These are phyloP conservation scores for Platysteira castanea DNA, from an alignment of 2,113 vertebrate species.

Conservation along the genomic window DNA sequence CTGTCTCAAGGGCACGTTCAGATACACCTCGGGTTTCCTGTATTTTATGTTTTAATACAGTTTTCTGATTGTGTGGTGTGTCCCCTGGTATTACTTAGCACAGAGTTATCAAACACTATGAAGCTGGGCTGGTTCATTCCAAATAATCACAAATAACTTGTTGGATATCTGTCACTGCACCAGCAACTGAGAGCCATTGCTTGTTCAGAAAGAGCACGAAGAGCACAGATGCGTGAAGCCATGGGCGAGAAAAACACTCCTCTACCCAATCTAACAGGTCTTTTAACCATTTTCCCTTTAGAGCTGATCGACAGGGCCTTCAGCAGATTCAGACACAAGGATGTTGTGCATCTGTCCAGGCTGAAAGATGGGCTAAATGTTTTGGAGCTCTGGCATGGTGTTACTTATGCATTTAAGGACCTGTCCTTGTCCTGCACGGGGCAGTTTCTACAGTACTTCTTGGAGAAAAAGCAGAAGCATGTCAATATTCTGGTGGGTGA, in stretches of 20 bases:
- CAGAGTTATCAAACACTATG: neutral
- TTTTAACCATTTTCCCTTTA: conserved; percentile 13
- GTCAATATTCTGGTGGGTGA: conserved; percentile 86
- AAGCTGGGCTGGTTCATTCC: neutral
- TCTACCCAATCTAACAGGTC: neutral
- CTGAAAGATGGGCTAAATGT: conserved; percentile 78
- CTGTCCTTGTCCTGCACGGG: conserved; percentile 86
- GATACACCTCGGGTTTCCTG: neutral
- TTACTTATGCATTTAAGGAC: conserved; percentile 89
- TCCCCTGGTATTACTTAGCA: neutral
- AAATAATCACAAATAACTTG: neutral
- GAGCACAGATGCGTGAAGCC: neutral
- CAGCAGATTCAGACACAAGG: conserved; percentile 78
- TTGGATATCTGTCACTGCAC: neutral
- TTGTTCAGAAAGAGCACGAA: neutral
- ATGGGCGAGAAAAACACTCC: neutral
- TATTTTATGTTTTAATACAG: neutral
- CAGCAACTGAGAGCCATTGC: neutral
- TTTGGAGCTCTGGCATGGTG: conserved; percentile 91
- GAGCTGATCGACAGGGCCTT: conserved; percentile 80
- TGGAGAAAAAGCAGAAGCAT: conserved; percentile 74
- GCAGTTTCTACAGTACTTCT: conserved; percentile 85
- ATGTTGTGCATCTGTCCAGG: conserved; percentile 71
- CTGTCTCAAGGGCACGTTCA: accelerated
- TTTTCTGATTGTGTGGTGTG: neutral